Conservation (phyloP, 2,797 vertebrate species). For the Glyptemys insculpta region DNA sequence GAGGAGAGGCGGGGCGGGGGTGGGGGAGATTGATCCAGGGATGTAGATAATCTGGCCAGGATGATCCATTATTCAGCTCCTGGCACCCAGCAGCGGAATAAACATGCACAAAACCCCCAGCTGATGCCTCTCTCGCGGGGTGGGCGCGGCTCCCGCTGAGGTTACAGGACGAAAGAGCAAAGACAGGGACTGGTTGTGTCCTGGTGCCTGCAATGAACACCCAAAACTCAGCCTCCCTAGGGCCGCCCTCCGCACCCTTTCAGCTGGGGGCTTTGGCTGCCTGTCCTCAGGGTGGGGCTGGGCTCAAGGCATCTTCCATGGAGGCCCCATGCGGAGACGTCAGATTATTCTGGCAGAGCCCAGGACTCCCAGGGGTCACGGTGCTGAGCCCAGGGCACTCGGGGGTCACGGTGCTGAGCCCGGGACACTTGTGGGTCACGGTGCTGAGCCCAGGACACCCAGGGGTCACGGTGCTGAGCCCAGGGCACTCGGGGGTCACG, state of each 20-base stretch:
- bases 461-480: too few relatives aligned
- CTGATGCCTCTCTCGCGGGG: background rate
- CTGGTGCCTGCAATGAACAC: background rate
- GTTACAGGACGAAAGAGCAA: background rate
- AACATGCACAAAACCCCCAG: background rate
- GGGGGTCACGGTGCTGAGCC: too few relatives aligned
- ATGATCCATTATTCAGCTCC: conserved; percentile 6
- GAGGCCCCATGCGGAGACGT: background rate
- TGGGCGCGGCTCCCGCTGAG: background rate
- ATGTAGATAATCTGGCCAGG: conserved; percentile 11
- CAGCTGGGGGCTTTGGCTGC: background rate
- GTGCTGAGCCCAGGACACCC: too few relatives aligned
- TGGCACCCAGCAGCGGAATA: background rate
- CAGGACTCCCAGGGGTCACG: background rate
- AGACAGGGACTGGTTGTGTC: background rate
- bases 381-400: too few relatives aligned
- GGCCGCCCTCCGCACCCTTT: background rate
- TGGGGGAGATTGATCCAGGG: background rate
- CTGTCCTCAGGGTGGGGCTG: background rate
- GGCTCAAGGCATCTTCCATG: background rate
- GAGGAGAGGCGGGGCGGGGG: background rate
- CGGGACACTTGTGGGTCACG: too few relatives aligned
- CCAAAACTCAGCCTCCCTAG: background rate
- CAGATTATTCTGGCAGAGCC: background rate
- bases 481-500: too few relatives aligned